Conservation (phyloP, 2,888 invertebrate species). For the Phytoseiulus persimilis region DNA sequence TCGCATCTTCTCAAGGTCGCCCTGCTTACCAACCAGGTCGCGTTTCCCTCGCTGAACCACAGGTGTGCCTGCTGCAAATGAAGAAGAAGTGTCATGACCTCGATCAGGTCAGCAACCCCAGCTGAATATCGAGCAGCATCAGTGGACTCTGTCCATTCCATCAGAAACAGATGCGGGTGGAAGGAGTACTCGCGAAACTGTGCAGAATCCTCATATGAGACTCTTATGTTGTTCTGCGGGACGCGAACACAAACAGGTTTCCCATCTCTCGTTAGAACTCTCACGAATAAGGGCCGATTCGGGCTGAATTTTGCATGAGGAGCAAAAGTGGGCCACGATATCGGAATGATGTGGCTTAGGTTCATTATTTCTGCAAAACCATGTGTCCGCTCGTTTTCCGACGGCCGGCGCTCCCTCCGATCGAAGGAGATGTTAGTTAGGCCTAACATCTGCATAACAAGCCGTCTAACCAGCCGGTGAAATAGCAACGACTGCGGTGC, state of each 20-base stretch:
- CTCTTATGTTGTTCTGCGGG: too few relatives aligned
- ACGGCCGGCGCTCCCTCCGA: not conserved
- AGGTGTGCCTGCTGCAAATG: slow-evolving; percentile 12
- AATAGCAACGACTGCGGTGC: not conserved
- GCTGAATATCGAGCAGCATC: not conserved
- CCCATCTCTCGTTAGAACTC: not conserved
- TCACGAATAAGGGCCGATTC: not conserved
- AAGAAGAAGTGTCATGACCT: not conserved
- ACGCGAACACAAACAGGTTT: too few relatives aligned
- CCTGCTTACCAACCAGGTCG: not conserved
- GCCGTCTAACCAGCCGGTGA: not conserved
- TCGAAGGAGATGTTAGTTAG: not conserved
- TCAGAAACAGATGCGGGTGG: too few relatives aligned
- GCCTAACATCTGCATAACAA: not conserved
- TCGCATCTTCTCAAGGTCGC: slow-evolving; percentile 30
- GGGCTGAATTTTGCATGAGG: not conserved
- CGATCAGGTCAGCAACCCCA: not conserved
- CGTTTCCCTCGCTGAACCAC: slow-evolving; percentile 34
- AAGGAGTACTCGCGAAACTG: too few relatives aligned
- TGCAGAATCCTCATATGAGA: too few relatives aligned
- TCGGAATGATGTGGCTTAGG: not conserved
- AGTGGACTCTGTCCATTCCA: not conserved
- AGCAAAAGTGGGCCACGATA: not conserved
- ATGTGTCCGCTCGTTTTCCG: not conserved
- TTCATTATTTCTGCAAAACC: not conserved